Base-by-base conservation (phyloP, 2,888 invertebrate genomes). In the Salpingus planirostris region DNA sequence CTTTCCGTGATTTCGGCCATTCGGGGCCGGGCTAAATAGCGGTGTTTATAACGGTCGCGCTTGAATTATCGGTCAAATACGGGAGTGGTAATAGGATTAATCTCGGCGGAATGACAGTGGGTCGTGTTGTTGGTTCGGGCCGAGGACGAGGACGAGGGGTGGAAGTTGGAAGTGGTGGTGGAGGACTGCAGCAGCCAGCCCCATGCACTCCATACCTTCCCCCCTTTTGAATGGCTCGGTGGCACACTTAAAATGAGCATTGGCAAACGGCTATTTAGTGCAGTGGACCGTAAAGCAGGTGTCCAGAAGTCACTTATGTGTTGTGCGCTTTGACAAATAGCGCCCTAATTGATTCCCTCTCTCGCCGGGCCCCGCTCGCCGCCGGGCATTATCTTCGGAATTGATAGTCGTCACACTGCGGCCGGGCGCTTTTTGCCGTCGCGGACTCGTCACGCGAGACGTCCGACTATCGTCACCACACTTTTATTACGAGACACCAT, bases 211-310 rank as follows among this genome's bases (percentile, higher is more conserved):
- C 31, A 32, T 30, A 38, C 36, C 32, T 29, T 30, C 36, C n/a
- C 38, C 39, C 42, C 42, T 44, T 43, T 42, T 48, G 46, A 56
- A 57, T 56, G 53, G 56, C 50, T 59, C 52, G 47, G 47, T 54
- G 55, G 51, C 55, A 57, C 55, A 59, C 55, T 55, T 54, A 54
- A 59, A 61, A 60, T 59, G 54, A 60, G 52, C 52, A 52, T 46
- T 52, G n/a, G 55, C 57, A 59, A 61, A 62, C 57, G 58, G 55
- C 59, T 55, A 60, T 61, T 62, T 61, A 60, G 62, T 60, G 57
- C 62, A 62, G 45, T 60, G 57, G 56, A 56, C 58, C 57, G 57
- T 55, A 55, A 62, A 60, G 59, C 62, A 62, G 62, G 62, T 62
- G 62, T 61, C 54, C 58, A 48, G 49, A 57, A 62, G 59, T 60